A percentile compares a stretch with the other conserved stretches of the same genome.
Evolutionary conservation across 2,888 invertebrate genomes (phyloP).

Genomic region (Cancer borealis): DNA sequence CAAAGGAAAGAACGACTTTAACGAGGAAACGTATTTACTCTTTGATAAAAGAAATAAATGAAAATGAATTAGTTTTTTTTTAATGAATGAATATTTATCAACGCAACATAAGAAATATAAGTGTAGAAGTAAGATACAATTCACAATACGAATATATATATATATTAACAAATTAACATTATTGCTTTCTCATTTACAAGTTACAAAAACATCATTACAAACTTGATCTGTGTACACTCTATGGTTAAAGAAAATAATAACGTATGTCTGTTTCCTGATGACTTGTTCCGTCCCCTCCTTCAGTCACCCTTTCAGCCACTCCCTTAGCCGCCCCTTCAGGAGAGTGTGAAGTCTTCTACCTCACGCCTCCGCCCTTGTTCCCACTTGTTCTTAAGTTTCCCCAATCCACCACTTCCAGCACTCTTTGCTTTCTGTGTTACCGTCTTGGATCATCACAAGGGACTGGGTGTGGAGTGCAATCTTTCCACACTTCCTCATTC

Average conservation of each 20-base stretch:
- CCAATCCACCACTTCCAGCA: background rate
- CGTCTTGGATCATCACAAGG: background rate
- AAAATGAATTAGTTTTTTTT: background rate
- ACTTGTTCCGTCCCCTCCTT: background rate
- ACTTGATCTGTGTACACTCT: background rate
- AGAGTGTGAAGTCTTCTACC: background rate
- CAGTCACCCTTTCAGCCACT: background rate
- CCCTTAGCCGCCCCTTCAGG: background rate
- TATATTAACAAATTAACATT: background rate
- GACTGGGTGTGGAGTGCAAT: background rate
- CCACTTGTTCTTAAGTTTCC: background rate
- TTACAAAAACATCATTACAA: background rate
- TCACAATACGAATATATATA: background rate
- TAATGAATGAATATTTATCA: background rate
- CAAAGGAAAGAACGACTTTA: background rate
- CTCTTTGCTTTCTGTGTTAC: background rate
- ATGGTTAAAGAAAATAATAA: background rate
- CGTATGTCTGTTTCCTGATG: background rate
- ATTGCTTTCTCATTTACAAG: background rate
- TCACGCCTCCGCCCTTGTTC: background rate
- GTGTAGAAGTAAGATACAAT: background rate
- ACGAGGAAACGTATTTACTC: background rate
- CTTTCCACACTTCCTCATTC: slow-evolving; percentile 38
- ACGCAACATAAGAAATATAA: background rate
- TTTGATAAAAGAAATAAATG: background rate